Percentiles rank a stretch among this genome's conserved stretches.
These are phyloP conservation scores for Chaetodon trifasciatus DNA, from an alignment of 2,797 vertebrate genomes.

Conservation along the genomic window DNA sequence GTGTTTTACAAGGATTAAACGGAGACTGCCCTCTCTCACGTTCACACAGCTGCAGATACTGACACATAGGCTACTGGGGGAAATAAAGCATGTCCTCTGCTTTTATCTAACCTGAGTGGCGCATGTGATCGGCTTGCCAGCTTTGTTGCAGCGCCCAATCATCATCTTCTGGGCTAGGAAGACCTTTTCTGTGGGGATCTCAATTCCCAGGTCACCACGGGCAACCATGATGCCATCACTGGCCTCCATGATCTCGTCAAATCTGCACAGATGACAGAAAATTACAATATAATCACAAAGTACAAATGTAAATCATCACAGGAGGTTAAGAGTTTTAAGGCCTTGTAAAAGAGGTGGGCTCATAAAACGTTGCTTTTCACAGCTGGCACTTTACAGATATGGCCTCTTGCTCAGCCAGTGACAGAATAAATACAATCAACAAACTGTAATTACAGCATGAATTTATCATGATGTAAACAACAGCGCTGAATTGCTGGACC, in stretches of 20 bases:
- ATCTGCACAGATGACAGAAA: constrained; percentile 80
- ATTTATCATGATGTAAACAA: background rate
- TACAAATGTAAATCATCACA: background rate
- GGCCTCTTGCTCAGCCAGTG: background rate
- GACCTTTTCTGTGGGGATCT: constrained; percentile 98
- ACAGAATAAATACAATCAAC: background rate
- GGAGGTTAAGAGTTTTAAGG: background rate
- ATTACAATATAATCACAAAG: background rate
- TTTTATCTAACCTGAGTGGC: constrained; percentile 92
- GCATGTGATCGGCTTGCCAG: constrained; percentile 97
- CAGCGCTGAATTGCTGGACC: background rate
- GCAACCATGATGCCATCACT: constrained; percentile 99
- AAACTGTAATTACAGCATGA: background rate
- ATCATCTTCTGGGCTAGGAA: constrained; percentile 99
- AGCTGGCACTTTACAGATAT: too few relatives aligned
- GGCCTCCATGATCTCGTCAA: constrained; percentile 98
- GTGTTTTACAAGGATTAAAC: background rate
- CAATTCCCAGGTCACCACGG: constrained; percentile 96
- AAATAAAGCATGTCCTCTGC: background rate
- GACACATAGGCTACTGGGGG: background rate
- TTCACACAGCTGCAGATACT: background rate
- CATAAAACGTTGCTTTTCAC: background rate
- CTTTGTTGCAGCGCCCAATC: constrained; percentile 97
- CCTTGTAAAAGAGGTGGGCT: background rate
- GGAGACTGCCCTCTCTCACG: background rate